phyloP scores from a whole-genome alignment of 2,797 vertebrate genomes.

The Phoxinus dragarum region DNA sequence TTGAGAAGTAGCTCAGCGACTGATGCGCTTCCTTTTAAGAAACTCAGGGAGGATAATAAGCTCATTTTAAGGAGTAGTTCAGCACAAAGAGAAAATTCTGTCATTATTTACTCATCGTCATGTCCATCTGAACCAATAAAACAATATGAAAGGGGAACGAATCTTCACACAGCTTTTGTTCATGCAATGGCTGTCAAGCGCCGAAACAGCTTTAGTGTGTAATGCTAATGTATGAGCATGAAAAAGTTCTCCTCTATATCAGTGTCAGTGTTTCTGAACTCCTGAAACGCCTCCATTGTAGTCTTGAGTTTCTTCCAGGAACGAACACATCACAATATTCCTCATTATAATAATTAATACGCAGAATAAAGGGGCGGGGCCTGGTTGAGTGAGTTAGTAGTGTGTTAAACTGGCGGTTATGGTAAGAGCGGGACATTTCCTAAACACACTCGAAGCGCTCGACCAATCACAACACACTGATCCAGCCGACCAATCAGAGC shows the following conservation, averaged over 20 bases:
- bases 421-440: too few relatives aligned
- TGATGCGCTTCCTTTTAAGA: slow-evolving; percentile 5
- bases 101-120: not conserved
- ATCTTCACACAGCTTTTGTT: not conserved
- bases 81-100: not conserved
- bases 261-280: too few relatives aligned
- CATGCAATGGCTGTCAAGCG: not conserved
- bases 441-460: too few relatives aligned
- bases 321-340: too few relatives aligned
- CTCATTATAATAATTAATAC: too few relatives aligned
- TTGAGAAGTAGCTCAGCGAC: slow-evolving; percentile 34
- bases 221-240: not conserved
- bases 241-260: not conserved
- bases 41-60: not conserved
- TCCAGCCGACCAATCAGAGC: too few relatives aligned
- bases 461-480: too few relatives aligned
- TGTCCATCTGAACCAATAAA: not conserved
- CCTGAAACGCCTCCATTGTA: too few relatives aligned
- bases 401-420: too few relatives aligned
- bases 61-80: slow-evolving; percentile 2
- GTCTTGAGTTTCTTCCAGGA: too few relatives aligned
- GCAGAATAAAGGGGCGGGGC: too few relatives aligned
- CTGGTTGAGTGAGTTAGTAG: too few relatives aligned
- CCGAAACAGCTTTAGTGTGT: not conserved
- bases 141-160: not conserved